phyloP scores from a whole-genome alignment of 2,888 invertebrate species.

The Eutolmus rufibarbis region DNA sequence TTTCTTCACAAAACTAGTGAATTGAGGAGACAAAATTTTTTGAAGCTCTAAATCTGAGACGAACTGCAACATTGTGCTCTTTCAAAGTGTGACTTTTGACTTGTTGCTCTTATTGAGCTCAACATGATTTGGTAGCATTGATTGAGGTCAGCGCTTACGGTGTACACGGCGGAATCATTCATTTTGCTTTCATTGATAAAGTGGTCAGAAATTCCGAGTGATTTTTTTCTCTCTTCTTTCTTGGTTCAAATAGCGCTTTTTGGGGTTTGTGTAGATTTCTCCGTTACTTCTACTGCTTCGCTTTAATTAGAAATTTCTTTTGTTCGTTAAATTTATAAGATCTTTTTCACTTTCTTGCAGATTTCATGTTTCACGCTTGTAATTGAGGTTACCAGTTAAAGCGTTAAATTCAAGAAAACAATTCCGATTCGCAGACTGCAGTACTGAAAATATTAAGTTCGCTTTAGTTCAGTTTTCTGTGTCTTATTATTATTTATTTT shows the following conservation, averaged over 20 bases:
- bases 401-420: background rate
- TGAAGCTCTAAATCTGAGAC: background rate
- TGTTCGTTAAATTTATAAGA: slow-evolving; percentile 17
- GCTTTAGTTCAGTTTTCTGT: background rate
- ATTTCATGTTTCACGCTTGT: slow-evolving; percentile 25
- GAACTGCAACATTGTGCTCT: background rate
- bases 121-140: background rate
- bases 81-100: background rate
- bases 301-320: slow-evolving; percentile 32
- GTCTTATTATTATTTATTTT: background rate
- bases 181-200: slow-evolving; percentile 31
- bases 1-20: background rate
- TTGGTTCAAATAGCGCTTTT: background rate
- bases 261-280: background rate
- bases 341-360: slow-evolving; percentile 28
- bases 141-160: slow-evolving; percentile 20
- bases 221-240: background rate
- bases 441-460: background rate
- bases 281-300: slow-evolving; percentile 21
- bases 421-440: background rate
- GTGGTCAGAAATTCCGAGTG: background rate
- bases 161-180: slow-evolving; percentile 8
- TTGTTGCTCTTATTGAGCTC: background rate
- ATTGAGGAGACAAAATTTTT: background rate
- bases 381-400: slow-evolving; percentile 18